A percentile compares a stretch with the other conserved stretches of the same genome.
Evolutionary conservation across 2,797 vertebrate species (phyloP).

Genomic region (Masticophis lateralis): DNA sequence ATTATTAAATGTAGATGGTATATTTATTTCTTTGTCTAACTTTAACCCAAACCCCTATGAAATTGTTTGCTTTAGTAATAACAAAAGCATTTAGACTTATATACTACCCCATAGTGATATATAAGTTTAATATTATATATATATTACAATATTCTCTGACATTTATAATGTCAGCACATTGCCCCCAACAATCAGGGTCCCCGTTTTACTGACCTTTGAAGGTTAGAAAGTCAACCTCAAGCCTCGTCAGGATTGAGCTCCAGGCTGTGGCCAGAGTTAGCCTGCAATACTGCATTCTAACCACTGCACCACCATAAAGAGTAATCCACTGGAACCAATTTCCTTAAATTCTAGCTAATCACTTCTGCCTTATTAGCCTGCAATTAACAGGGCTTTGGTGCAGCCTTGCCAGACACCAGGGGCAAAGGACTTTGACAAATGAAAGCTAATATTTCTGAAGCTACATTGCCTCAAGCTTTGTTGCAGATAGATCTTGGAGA

Average conservation of each 20-base stretch:
- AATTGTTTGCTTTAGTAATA: neutral
- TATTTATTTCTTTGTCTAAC: neutral
- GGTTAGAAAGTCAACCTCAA: too few species aligned
- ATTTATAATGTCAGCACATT: too few species aligned
- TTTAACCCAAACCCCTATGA: neutral
- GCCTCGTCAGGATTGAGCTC: too few species aligned
- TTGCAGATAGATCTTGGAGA: neutral
- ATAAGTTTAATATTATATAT: too few species aligned
- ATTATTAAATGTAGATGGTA: neutral
- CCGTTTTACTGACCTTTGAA: too few species aligned
- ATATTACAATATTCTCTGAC: too few species aligned
- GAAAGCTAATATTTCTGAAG: neutral
- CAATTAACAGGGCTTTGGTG: neutral
- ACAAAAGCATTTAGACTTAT: too few species aligned
- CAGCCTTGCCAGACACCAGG: neutral
- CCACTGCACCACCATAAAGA: neutral
- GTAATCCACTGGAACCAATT: neutral
- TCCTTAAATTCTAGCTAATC: neutral
- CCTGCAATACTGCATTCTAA: neutral
- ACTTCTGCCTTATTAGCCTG: neutral
- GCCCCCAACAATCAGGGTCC: neutral
- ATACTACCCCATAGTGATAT: too few species aligned
- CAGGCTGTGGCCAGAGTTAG: too few species aligned
- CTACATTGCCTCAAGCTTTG: neutral
- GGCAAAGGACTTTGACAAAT: neutral